Base-by-base conservation (phyloP, 30 jellyfish, hydroid and myxozoan species). In the Catostylus mosaicus region DNA sequence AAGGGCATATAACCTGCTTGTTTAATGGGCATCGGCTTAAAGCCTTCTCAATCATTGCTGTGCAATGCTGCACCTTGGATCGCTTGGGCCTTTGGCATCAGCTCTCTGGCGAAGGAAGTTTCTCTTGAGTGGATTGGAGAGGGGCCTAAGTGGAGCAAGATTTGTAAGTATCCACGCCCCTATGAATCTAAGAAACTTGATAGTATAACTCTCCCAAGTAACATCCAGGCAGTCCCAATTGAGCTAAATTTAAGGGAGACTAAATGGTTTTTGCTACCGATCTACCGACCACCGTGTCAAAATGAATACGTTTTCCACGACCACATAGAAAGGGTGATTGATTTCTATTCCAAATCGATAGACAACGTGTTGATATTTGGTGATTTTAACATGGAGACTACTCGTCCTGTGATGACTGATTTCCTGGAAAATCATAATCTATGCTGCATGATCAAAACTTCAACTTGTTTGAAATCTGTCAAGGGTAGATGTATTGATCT, bases 331-430 rank as follows among this genome's bases (percentile, higher is more conserved):
- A 14, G 29, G 30, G 19, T 52, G 9, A 22, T 22, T 11, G 67
- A 52, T 52, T 8, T 19, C 30, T 52, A n/a, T 52, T 8, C 29
- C 19, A 22, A 16, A 11, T 29, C 33, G 18, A 31, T 31, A 6
- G 78, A 57, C 35, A 77, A 59, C 8, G 69, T 77, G 48, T 33
- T 56, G 16, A 35, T 77, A 31, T 34, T 54, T 60, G 68, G 78
- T 7, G 88, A 59, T 60, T 57, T 77, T 37, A 77, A 77, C 78
- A 20, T 77, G 50, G 88, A 77, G 48, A 57, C 75, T 30, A 48
- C 20, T 29, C 8, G 51, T 75, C 18, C 70, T 46, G 70, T 23
- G 3, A 9, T 62, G 46, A 10, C 75, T 23, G 10, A 3, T 3
- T 23, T 69, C 23, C 1, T 69, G 31, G 66, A 69, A 31, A n/a